Conservation (phyloP, 2,113 vertebrate genomes). For the Amphiprion ocellaris region DNA sequence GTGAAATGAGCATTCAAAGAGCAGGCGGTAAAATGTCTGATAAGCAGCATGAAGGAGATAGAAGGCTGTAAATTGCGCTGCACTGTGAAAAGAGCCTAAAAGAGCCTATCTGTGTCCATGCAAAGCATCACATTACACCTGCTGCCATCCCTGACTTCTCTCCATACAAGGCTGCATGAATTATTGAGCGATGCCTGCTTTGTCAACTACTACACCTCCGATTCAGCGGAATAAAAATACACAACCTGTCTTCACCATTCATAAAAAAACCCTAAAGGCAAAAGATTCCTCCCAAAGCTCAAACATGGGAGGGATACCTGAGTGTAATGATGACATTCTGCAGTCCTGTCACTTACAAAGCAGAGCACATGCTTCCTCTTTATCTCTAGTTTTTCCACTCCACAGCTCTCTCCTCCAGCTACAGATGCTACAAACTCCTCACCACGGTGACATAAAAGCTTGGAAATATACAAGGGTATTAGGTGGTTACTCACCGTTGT, state of each 20-base stretch:
- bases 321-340: background rate
- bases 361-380: slow-evolving; percentile 66
- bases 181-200: slow-evolving; percentile 69
- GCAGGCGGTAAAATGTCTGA: slow-evolving; percentile 7
- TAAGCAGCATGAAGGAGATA: background rate
- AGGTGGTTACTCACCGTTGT: slow-evolving; percentile 67
- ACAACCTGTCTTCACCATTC: slow-evolving; percentile 28
- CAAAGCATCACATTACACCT: slow-evolving; percentile 75
- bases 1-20: background rate
- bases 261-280: slow-evolving; percentile 9
- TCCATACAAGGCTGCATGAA: slow-evolving; percentile 68
- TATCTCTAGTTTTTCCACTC: slow-evolving; percentile 21
- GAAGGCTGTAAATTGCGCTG: slow-evolving; percentile 42
- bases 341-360: slow-evolving; percentile 51
- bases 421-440: slow-evolving; percentile 24
- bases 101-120: slow-evolving; percentile 55
- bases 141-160: slow-evolving; percentile 66
- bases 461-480: no score
- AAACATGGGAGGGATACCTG: background rate
- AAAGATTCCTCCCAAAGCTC: background rate
- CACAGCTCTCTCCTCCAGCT: slow-evolving; percentile 7
- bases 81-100: slow-evolving; percentile 34
- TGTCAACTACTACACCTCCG: slow-evolving; percentile 64
- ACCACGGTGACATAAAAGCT: no score
- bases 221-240: slow-evolving; percentile 43